Evolutionary conservation across 1,140 invertebrate genomes (phyloP).

Genomic region (Cydia pomonella): DNA sequence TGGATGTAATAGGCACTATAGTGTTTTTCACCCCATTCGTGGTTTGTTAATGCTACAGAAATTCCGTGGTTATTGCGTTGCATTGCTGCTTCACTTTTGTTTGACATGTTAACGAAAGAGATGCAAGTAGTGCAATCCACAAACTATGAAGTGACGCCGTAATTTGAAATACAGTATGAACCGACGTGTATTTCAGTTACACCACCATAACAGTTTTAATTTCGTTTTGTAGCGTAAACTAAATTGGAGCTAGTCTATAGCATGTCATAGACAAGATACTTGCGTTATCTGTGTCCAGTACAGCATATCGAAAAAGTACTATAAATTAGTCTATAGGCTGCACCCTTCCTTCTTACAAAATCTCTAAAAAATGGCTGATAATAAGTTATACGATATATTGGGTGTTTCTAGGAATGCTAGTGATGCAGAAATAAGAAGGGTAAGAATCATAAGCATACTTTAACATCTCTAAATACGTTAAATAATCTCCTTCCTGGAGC

Average conservation of each 20-base stretch:
- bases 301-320: constrained; percentile 12
- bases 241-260: neutral
- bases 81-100: too few relatives aligned
- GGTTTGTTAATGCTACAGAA: too few relatives aligned
- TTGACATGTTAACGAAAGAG: too few relatives aligned
- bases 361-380: constrained; percentile 83
- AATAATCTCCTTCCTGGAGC: constrained; percentile 37
- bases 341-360: constrained; percentile 54
- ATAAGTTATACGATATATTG: constrained; percentile 91
- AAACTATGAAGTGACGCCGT: too few relatives aligned
- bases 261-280: neutral
- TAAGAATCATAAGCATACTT: constrained; percentile 71
- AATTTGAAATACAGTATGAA: too few relatives aligned
- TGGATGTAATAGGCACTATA: too few relatives aligned
- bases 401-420: constrained; percentile 88
- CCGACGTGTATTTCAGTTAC: too few relatives aligned
- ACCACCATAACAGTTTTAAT: too few relatives aligned
- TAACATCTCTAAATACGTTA: constrained; percentile 35
- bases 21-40: too few relatives aligned
- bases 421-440: constrained; percentile 93
- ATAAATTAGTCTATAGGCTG: constrained; percentile 25
- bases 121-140: too few relatives aligned
- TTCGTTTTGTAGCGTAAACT: neutral
- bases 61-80: too few relatives aligned
- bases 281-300: neutral